Evolutionary conservation across 2,797 vertebrate species (phyloP), one percentile per base, ranked within the genome.

Genomic region (Otus scops): DNA sequence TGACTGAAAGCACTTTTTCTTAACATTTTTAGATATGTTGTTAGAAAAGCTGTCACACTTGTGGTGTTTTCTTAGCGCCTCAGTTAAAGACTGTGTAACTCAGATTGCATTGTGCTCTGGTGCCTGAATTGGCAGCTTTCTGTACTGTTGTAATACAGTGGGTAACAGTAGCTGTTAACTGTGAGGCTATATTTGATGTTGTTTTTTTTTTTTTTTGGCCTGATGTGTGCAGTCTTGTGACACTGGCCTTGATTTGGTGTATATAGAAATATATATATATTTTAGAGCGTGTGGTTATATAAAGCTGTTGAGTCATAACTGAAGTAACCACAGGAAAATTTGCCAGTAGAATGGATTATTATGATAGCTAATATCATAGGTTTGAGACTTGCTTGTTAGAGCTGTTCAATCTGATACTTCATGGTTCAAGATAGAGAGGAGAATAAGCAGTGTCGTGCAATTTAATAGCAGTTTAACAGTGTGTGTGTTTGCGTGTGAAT

Each of bases 281-380:
- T 89, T 93, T 94, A 68, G 92, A 91, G 39, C 48, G 60, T 88
- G 79, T 92, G 91, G 92, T 97, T 97, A 96, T 97, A 97, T 97
- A 95, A 97, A 98, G 91, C 75, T 89, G 67, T 95, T 97, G 97
- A 97, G 85, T 97, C 96, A 96, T 97, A 98, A 96, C 88, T 96
- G 88, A 96, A 96, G 89, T 96, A 97, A 97, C 92, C 92, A 97
- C 88, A 95, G 91, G 95, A 97, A 97, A 92, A 96, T 91, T 82
- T 89, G 74, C 88, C 89, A 80, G 68, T 89, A 79, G 68, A 92
- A 92, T 70, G 79, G 73, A 83, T 93, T 87, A 74, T 91, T 85
- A 6, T 67, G 57, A 21, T 91, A 92, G 68, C 75, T 70, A 21
- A 61, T 92, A 9, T 79, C 4, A 1, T 23, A 36, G 36, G 51